Conservation (phyloP, 2,888 invertebrate genomes). For the Parnassius apollo region DNA sequence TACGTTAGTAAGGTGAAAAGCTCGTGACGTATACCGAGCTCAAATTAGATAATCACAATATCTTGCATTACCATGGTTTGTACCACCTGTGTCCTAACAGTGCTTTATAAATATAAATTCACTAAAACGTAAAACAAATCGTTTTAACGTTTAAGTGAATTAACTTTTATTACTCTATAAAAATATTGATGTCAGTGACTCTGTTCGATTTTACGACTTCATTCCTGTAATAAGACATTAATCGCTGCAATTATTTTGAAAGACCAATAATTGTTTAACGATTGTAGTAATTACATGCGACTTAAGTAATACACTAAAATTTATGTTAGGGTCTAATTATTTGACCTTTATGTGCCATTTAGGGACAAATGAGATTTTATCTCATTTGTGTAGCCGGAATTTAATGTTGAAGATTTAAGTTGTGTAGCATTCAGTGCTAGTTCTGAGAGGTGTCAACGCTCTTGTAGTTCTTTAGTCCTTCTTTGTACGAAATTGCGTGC, state of each 20-base stretch:
- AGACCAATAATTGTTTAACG: constrained; percentile 15
- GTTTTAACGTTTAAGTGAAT: constrained; percentile 9
- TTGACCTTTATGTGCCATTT: constrained; percentile 14
- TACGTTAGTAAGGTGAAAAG: neutral
- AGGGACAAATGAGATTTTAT: constrained; percentile 23
- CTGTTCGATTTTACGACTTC: constrained; percentile 11
- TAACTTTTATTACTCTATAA: constrained; percentile 10
- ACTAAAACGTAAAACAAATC: neutral
- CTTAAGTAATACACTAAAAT: constrained; percentile 21
- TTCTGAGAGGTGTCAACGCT: too few species aligned
- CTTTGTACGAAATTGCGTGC: too few species aligned
- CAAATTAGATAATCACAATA: neutral
- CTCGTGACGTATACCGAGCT: neutral
- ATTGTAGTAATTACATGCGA: constrained; percentile 7
- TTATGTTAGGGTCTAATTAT: constrained; percentile 23
- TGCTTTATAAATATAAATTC: constrained; percentile 1
- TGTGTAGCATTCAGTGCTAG: too few species aligned
- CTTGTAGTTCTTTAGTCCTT: too few species aligned
- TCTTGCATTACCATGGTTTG: constrained; percentile 4
- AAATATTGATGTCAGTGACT: constrained; percentile 11
- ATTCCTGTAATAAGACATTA: constrained; percentile 8
- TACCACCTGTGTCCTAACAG: neutral
- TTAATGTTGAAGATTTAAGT: constrained; percentile 1
- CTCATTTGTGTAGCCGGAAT: constrained; percentile 5
- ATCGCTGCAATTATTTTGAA: constrained; percentile 10